These are phyloP conservation scores for Hyla sarda DNA, from an alignment of 2,113 vertebrate species.

Conservation along the genomic window DNA sequence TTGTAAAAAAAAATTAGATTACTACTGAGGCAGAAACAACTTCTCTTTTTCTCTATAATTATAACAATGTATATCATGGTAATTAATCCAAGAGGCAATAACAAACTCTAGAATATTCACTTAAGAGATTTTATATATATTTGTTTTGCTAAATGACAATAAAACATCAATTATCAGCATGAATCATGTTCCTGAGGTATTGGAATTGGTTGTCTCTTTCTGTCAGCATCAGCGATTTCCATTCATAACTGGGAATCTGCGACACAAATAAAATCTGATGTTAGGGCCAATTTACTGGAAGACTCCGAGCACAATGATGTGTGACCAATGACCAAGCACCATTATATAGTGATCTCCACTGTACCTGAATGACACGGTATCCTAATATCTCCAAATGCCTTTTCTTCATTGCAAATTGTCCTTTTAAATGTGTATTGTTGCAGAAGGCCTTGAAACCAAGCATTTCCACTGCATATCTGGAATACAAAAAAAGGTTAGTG, in stretches of 20 bases:
- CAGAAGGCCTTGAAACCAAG: slow-evolving; percentile 84
- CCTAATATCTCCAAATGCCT: slow-evolving; percentile 94
- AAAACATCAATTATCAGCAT: neutral
- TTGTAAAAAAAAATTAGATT: no score
- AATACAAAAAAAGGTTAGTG: slow-evolving; percentile 8
- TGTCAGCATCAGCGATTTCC: neutral
- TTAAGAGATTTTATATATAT: slow-evolving; percentile 30
- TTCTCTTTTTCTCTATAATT: no score
- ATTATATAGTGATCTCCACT: neutral
- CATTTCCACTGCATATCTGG: slow-evolving; percentile 87
- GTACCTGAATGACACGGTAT: slow-evolving; percentile 89
- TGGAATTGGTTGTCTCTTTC: neutral
- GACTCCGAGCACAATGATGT: neutral
- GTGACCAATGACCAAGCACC: neutral
- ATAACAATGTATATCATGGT: no score
- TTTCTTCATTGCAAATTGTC: slow-evolving; percentile 81
- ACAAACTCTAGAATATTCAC: neutral
- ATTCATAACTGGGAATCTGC: slow-evolving; percentile 17
- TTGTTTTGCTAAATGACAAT: neutral
- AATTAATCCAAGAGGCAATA: no score
- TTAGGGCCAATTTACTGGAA: neutral
- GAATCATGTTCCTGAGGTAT: slow-evolving; percentile 20
- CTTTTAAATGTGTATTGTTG: slow-evolving; percentile 82
- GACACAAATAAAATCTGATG: neutral
- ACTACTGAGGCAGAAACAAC: no score